Evolutionary conservation across 35 echinoderm and acorn worm genomes (phyloP).

Genomic region (Ophioderma brevispina): DNA sequence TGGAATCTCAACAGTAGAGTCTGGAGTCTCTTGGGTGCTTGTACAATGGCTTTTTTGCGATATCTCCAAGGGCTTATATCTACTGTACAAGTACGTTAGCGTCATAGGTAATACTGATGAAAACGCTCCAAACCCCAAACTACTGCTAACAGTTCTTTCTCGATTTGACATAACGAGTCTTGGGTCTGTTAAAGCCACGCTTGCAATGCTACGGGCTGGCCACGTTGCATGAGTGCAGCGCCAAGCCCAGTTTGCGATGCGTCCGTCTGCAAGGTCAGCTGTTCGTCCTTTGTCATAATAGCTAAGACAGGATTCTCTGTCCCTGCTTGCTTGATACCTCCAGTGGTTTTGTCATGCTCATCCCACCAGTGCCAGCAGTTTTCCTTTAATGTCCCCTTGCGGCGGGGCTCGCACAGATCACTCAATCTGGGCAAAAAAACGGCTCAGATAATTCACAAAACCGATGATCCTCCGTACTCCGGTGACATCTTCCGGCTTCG

Average conservation of each 20-base stretch:
- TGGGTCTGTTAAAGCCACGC: constrained; percentile 46
- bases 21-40: constrained; percentile 53
- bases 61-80: constrained; percentile 43
- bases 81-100: background rate
- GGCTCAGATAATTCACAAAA: constrained; percentile 29
- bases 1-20: too few relatives aligned
- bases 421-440: background rate
- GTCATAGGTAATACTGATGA: constrained; percentile 34
- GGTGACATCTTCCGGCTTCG: background rate
- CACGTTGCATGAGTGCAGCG: constrained; percentile 24
- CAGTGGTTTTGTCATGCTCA: background rate
- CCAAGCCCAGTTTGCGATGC: background rate
- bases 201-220: constrained; percentile 58
- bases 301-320: constrained; percentile 20
- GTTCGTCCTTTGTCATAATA: background rate
- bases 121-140: constrained; percentile 23
- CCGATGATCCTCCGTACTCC: background rate
- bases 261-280: constrained; percentile 15
- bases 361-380: constrained; percentile 27
- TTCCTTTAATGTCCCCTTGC: too few relatives aligned
- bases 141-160: constrained; percentile 69
- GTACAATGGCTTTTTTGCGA: constrained; percentile 30
- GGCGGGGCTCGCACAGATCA: too few relatives aligned
- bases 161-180: constrained; percentile 57
- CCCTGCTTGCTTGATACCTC: background rate